Percentiles rank a stretch among this genome's conserved stretches.
phyloP scores from a whole-genome alignment of 1,140 invertebrate species.

The Trissolcus basalis region DNA sequence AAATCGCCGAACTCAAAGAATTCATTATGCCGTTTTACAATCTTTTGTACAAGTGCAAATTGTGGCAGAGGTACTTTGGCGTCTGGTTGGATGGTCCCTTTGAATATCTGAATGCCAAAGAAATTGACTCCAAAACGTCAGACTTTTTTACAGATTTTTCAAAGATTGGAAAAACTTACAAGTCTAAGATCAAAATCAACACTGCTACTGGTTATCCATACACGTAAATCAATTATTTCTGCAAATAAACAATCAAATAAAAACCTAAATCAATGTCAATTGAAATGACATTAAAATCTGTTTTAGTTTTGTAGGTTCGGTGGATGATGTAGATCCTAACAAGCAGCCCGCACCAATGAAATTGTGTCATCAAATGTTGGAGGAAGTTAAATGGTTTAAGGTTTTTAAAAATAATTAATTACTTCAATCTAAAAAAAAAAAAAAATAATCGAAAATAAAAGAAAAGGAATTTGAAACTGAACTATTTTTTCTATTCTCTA shows the following conservation, averaged over 20 bases:
- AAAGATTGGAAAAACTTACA: slow-evolving; percentile 88
- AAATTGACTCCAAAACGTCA: slow-evolving; percentile 84
- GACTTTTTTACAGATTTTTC: slow-evolving; percentile 84
- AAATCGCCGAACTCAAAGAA: slow-evolving; percentile 84
- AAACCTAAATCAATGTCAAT: no score
- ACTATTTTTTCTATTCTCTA: slow-evolving; percentile 61
- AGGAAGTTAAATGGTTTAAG: slow-evolving; percentile 87
- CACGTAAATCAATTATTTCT: no score
- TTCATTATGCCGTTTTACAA: slow-evolving; percentile 83
- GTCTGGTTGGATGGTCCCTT: slow-evolving; percentile 95
- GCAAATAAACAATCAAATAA: no score
- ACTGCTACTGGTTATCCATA: slow-evolving; percentile 81
- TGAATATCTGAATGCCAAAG: slow-evolving; percentile 84
- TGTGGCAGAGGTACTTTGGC: slow-evolving; percentile 88
- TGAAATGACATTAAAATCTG: slow-evolving; percentile 2
- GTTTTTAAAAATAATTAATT: slow-evolving; percentile 62
- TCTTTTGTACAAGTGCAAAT: slow-evolving; percentile 79
- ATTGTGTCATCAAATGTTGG: slow-evolving; percentile 82
- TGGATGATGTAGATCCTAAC: slow-evolving; percentile 86
- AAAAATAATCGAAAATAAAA: no score
- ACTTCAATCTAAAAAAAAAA: no score
- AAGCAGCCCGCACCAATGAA: slow-evolving; percentile 87
- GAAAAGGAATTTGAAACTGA: no score
- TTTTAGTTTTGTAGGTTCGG: slow-evolving; percentile 76
- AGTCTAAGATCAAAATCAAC: slow-evolving; percentile 86